Conservation (phyloP, 35 echinoderm and acorn worm species). For the Apostichopus parvimensis region DNA sequence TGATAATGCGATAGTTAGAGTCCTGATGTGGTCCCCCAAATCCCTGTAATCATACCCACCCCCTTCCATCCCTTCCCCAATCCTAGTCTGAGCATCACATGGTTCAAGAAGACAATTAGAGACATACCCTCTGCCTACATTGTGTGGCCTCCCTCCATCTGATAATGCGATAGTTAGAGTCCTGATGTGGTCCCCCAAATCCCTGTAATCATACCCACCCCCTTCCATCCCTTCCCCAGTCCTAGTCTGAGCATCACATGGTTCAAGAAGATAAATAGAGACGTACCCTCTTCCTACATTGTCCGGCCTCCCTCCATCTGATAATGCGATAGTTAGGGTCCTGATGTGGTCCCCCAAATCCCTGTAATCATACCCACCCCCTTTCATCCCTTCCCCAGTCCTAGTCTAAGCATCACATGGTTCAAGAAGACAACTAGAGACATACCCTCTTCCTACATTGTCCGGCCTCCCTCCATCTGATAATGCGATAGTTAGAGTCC, state of each 20-base stretch:
- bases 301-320: constrained; percentile 95
- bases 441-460: constrained; percentile 98
- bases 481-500: constrained; percentile 93
- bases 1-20: constrained; percentile 93
- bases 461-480: constrained; percentile 97
- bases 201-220: constrained; percentile 93
- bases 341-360: constrained; percentile 96
- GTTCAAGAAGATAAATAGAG: too few relatives aligned
- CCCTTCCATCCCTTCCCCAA: not conserved
- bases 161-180: constrained; percentile 96
- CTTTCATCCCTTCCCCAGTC: too few relatives aligned
- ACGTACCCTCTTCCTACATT: constrained; percentile 98
- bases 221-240: not conserved
- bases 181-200: constrained; percentile 94
- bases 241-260: too few relatives aligned
- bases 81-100: too few relatives aligned
- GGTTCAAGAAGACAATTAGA: too few relatives aligned
- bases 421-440: not conserved
- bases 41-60: constrained; percentile 93
- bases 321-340: constrained; percentile 92
- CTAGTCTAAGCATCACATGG: too few relatives aligned
- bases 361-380: constrained; percentile 72
- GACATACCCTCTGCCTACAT: too few relatives aligned
- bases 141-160: constrained; percentile 81
- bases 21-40: constrained; percentile 94